Conservation (phyloP, 2,888 invertebrate species). For the Cerceris rybyensis region DNA sequence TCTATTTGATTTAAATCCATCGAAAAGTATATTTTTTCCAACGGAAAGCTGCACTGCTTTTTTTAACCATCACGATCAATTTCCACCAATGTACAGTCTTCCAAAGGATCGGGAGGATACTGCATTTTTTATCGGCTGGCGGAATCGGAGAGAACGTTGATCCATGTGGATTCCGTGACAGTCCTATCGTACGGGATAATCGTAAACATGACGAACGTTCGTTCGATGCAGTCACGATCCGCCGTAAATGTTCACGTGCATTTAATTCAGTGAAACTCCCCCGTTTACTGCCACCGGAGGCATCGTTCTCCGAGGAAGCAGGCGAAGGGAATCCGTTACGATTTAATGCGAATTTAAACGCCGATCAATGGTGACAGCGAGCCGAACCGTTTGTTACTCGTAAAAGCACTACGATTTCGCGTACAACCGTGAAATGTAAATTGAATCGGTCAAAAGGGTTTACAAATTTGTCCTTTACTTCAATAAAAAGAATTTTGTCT, state of each 20-base stretch:
- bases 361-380: conserved; percentile 7
- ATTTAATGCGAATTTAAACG: conserved; percentile 28
- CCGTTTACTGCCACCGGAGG: neutral
- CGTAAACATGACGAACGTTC: conserved; percentile 24
- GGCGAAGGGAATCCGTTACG: neutral
- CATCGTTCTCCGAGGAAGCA: neutral
- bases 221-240: conserved; percentile 12
- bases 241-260: conserved; percentile 24
- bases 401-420: conserved; percentile 22
- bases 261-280: conserved; percentile 17
- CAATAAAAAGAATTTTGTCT: too few species aligned
- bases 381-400: conserved; percentile 30
- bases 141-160: neutral
- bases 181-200: neutral
- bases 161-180: neutral
- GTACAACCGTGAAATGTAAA: neutral
- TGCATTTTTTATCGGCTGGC: too few species aligned
- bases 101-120: too few species aligned
- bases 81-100: too few species aligned
- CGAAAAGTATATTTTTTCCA: too few species aligned
- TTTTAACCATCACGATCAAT: too few species aligned
- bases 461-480: neutral
- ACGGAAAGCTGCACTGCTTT: too few species aligned
- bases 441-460: neutral
- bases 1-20: too few species aligned